A percentile compares a stretch with the other conserved stretches of the same genome.
These are phyloP conservation scores for Plemyria rubiginata DNA, from an alignment of 2,888 invertebrate genomes.

Conservation along the genomic window DNA sequence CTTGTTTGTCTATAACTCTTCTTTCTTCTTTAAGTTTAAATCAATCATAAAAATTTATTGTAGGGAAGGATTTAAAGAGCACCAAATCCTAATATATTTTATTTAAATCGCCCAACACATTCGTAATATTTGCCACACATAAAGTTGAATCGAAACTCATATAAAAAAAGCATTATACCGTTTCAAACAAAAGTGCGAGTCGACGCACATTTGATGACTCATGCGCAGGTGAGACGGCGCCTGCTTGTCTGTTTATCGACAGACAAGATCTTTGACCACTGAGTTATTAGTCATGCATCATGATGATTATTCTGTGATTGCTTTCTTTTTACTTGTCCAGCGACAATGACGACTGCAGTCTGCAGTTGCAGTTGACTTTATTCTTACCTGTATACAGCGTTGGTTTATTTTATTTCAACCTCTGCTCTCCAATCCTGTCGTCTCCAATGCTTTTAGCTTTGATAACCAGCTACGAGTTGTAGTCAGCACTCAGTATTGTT, in stretches of 20 bases:
- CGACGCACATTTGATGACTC: conserved; percentile 29
- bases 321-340: not conserved
- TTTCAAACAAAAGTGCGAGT: conserved; percentile 33
- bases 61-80: no score
- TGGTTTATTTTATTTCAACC: no score
- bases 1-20: not conserved
- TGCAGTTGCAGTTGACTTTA: no score
- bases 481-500: no score
- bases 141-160: conserved; percentile 11
- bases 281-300: not conserved
- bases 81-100: no score
- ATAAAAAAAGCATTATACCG: conserved; percentile 21
- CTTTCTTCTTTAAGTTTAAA: not conserved
- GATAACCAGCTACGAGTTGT: no score
- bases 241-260: conserved; percentile 33
- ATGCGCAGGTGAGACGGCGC: conserved; percentile 39
- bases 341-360: not conserved
- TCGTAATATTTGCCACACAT: conserved; percentile 3
- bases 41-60: not conserved
- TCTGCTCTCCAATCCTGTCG: no score
- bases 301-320: not conserved
- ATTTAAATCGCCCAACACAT: no score
- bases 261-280: conserved; percentile 12
- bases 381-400: no score
- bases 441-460: no score